Base-by-base conservation (phyloP, 2,888 invertebrate genomes). In the Drosophila tripunctata region DNA sequence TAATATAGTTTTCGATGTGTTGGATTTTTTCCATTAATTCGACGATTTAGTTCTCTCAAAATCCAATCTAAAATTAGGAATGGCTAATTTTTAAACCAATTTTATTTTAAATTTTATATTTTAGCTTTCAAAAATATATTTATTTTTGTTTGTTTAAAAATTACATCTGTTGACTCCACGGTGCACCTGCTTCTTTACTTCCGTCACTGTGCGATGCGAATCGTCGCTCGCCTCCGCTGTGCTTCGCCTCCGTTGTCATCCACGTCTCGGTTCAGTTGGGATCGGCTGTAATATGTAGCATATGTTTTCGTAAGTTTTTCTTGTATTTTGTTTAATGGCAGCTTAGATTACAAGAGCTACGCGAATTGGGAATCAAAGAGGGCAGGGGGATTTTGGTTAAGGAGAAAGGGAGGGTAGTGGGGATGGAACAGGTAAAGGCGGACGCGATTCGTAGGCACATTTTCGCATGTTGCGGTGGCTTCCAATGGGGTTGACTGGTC, bases 241-340 rank as follows among this genome's bases (percentile, higher is more conserved):
- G 31, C 54, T 15, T 44, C 60, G 48, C 62, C 69, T 60, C 48
- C 60, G 60, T 33, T 64, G 75, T 64, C 55, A 68, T 63, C 71
- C 61, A 44, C 54, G 57, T 24, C 63, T 54, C 55, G 47, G 61
- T 70, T 67, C 50, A 60, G 63, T 61, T 69, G 75, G 70, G 72
- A 69, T 67, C 76, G 76, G 73, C 72, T 78, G 81, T 87, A 85
- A 84, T 84, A 87, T 84, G 83, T 84, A 84, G 83, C 83, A 84
- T 87, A 84, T 84, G 83, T 84, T 84, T 84, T 84, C 85, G 85
- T 83, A 87, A 81, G 85, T 84, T 87, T 81, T 83, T 84, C 87
- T 82, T 87, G 84, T 87, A 83, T 84, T 82, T 82, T 87, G 79
- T 87, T 85, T 85, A 87, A 85, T 85, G 84, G 87, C 84, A 85